Evolutionary conservation across 2,888 invertebrate genomes (phyloP).

Genomic region (Gandaritis pyraliata): DNA sequence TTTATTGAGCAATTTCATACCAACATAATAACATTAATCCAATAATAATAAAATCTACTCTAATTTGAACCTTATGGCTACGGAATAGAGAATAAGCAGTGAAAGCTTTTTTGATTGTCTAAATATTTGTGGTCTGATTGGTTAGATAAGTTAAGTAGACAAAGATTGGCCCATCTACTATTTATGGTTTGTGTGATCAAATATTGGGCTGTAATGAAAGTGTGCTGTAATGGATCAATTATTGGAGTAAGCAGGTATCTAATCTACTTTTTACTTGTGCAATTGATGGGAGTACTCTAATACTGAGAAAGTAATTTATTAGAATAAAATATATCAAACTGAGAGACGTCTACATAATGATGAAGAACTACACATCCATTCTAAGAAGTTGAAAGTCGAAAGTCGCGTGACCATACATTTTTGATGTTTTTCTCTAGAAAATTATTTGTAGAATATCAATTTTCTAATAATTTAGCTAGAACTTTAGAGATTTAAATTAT

Average conservation of each 20-base stretch:
- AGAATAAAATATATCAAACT: too few relatives aligned
- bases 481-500: too few relatives aligned
- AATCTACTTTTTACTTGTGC: constrained; percentile 1
- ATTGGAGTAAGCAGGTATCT: constrained; percentile 28
- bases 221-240: constrained; percentile 25
- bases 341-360: too few relatives aligned
- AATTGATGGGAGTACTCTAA: neutral
- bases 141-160: constrained; percentile 48
- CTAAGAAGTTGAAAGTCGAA: too few relatives aligned
- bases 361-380: too few relatives aligned
- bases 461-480: too few relatives aligned
- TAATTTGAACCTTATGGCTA: constrained; percentile 38
- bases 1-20: constrained; percentile 69
- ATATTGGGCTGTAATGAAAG: constrained; percentile 38
- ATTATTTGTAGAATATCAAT: too few relatives aligned
- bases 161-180: constrained; percentile 60
- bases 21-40: constrained; percentile 74
- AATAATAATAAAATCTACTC: constrained; percentile 54
- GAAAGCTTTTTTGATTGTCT: constrained; percentile 16
- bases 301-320: too few relatives aligned
- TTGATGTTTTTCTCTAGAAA: too few relatives aligned
- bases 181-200: constrained; percentile 38
- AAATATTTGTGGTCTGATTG: constrained; percentile 53
- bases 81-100: constrained; percentile 1
- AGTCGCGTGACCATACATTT: too few relatives aligned